Conservation (phyloP, 2,797 vertebrate species). For the Micrastur ruficollis region DNA sequence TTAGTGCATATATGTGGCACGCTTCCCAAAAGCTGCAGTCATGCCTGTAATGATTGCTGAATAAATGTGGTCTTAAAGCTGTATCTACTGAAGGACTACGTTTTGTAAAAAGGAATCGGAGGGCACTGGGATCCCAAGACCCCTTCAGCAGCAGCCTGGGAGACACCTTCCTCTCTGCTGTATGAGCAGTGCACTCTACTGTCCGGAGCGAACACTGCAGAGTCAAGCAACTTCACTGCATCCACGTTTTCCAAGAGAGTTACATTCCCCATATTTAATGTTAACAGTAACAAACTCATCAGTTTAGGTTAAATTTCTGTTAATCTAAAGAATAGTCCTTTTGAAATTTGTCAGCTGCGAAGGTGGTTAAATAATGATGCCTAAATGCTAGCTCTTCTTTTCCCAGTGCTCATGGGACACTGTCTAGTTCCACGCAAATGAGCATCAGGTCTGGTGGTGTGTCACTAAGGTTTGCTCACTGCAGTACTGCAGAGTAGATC, state of each 20-base stretch:
- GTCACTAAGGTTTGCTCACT: neutral
- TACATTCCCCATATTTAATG: neutral
- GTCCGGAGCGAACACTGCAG: conserved; percentile 6
- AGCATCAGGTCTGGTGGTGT: neutral
- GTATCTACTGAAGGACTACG: neutral
- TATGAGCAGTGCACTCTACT: conserved; percentile 48
- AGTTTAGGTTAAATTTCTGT: neutral
- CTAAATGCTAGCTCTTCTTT: neutral
- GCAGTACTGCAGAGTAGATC: neutral
- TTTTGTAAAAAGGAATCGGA: neutral
- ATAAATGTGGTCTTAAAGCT: neutral
- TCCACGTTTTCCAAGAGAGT: neutral
- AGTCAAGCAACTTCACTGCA: neutral
- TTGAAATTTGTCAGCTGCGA: neutral
- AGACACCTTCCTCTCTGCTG: neutral
- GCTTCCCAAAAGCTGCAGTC: neutral
- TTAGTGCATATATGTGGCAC: rapidly evolving
- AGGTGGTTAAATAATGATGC: neutral
- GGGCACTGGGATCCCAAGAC: neutral
- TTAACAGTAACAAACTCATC: neutral
- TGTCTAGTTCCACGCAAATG: neutral
- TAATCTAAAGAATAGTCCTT: neutral
- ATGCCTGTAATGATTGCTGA: neutral
- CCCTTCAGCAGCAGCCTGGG: neutral
- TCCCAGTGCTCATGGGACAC: neutral